Conservation (phyloP, 35 echinoderm and acorn worm species). For the Antedon bifida region DNA sequence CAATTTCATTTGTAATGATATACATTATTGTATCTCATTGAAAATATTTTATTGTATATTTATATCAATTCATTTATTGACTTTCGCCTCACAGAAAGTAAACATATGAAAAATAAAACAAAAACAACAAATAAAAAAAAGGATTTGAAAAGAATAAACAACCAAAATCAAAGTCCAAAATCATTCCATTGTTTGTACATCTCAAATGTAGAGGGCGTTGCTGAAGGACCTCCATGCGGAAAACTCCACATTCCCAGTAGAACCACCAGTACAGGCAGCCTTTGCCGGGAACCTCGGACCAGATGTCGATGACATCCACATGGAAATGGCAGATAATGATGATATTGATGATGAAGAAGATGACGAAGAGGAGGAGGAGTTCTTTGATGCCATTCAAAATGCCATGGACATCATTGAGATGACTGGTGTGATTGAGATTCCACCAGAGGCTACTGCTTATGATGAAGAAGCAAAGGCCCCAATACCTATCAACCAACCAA, state of each 20-base stretch:
- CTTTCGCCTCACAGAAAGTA: no score
- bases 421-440: neutral
- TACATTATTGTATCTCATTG: no score
- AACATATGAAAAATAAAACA: no score
- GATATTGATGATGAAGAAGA: neutral
- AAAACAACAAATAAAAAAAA: no score
- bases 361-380: neutral
- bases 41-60: no score
- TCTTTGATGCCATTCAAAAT: neutral
- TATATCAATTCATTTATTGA: no score
- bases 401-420: neutral
- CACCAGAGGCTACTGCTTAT: neutral
- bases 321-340: neutral
- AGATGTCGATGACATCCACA: neutral
- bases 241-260: neutral
- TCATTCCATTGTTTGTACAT: neutral
- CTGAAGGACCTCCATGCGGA: neutral
- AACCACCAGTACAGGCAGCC: no score
- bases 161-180: no score
- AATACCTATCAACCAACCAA: neutral
- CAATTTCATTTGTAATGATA: no score
- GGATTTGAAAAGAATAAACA: no score
- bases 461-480: neutral
- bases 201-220: neutral
- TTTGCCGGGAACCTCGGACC: neutral